Evolutionary conservation across 2,113 vertebrate genomes (phyloP), one percentile per base, ranked within the genome.

Genomic region (Myotis yumanensis): DNA sequence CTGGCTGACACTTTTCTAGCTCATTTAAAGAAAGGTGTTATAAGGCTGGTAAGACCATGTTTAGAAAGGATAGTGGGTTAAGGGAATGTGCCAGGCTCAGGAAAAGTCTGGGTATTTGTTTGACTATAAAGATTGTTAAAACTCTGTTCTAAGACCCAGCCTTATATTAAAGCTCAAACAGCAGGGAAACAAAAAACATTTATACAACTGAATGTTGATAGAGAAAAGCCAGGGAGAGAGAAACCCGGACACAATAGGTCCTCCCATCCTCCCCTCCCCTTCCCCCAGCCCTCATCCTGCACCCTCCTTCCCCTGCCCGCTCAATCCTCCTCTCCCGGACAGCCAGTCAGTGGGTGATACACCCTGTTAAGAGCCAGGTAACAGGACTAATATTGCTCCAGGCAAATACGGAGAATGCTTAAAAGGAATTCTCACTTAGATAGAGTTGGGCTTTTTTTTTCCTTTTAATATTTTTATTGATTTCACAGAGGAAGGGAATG

Each of bases 351-450:
- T 10, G 3, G 3, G 11, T 54, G 66, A 9, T 17, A 11, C 14
- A 28, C 14, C 4, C 0, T 46, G 3, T 32, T 64, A 71, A 68
- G 28, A 73, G 48, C 28, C 54, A 66, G 57, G n/a, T 64, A n/a
- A 68, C 16, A 28, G 23, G 43, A 69, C 32, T 83, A 59, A n/a
- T 64, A 57, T 71, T 76, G 81, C 69, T 69, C 23, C 20, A 71
- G 71, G 25, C 68, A 90, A 77, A 54, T 35, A 88, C 32, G 64
- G 46, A 35, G 48, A 79, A 59, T 88, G 83, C 77, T 52, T 5
- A 40, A 82, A 86, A 62, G 83, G 40, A 77, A 79, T 73, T 79
- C 54, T 88, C 46, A 82, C 18, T 80, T 68, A 64, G 75, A 37
- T 23, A 77, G 62, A 28, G 37, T 23, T 66, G 48, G 9, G 37